Conservation (phyloP, 1,140 invertebrate genomes). For the Parasteatoda tepidariorum region DNA sequence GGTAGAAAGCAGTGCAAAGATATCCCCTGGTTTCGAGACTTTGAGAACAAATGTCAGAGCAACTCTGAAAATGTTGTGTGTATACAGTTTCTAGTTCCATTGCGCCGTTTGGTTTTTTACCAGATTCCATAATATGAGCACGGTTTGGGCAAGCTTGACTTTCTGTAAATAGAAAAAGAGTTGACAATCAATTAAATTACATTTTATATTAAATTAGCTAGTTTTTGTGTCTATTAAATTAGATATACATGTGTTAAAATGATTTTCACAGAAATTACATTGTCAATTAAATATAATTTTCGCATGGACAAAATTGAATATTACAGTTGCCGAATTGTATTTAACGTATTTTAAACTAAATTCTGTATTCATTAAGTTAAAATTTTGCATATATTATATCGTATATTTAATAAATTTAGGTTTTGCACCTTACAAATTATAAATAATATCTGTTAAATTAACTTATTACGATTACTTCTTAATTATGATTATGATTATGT, state of each 20-base stretch:
- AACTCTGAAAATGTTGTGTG: conserved; percentile 61
- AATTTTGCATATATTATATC: too few species aligned
- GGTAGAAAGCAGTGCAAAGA: conserved; percentile 78
- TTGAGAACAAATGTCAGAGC: conserved; percentile 61
- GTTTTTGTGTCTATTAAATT: background rate
- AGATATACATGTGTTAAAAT: background rate
- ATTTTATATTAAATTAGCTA: too few species aligned
- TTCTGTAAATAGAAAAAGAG: conserved; percentile 5
- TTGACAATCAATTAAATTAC: too few species aligned
- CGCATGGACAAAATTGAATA: too few species aligned
- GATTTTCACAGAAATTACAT: background rate
- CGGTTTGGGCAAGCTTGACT: conserved; percentile 62
- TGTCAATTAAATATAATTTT: background rate
- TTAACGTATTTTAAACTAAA: too few species aligned
- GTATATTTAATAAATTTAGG: too few species aligned
- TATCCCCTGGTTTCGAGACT: conserved; percentile 62
- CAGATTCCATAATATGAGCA: conserved; percentile 63
- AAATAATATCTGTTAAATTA: too few species aligned
- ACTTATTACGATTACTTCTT: too few species aligned
- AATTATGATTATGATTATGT: too few species aligned
- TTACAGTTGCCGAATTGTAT: too few species aligned
- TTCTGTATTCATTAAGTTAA: too few species aligned
- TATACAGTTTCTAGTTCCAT: conserved; percentile 62
- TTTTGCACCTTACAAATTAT: too few species aligned
- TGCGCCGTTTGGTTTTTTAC: conserved; percentile 61